phyloP scores from a whole-genome alignment of 2,888 invertebrate species.

The Machimus rusticus region DNA sequence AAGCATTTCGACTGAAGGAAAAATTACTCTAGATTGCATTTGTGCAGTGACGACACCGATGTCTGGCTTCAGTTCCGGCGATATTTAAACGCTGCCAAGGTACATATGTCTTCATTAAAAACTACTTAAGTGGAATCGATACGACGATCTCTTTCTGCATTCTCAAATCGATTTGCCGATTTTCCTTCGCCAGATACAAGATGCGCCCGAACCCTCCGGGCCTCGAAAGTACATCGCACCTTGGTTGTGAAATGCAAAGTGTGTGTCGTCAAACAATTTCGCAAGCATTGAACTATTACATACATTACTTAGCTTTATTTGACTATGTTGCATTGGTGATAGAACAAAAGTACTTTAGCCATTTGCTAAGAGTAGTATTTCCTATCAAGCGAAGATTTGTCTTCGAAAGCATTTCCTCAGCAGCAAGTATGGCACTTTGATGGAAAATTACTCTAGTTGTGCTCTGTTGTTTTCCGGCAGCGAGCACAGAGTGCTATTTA shows the following conservation, averaged over 20 bases:
- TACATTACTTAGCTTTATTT: background rate
- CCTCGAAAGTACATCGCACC: background rate
- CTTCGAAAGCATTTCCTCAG: background rate
- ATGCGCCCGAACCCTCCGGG: background rate
- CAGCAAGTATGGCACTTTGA: background rate
- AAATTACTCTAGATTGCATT: conserved; percentile 1
- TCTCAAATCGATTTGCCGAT: background rate
- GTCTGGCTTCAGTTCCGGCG: background rate
- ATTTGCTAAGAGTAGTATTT: background rate
- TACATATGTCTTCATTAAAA: conserved; percentile 36
- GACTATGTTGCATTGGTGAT: background rate
- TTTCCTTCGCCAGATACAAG: background rate
- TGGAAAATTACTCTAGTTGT: background rate
- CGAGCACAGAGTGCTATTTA: background rate
- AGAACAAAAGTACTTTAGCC: background rate
- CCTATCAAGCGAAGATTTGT: background rate
- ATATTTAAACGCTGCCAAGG: background rate
- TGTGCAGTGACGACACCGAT: background rate
- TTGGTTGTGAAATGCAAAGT: background rate
- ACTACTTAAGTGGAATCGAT: conserved; percentile 14
- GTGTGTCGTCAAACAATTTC: background rate
- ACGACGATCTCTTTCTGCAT: conserved; percentile 10
- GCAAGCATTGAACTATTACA: background rate
- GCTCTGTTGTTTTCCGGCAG: background rate
- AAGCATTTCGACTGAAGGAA: background rate